Evolutionary conservation across 2,797 vertebrate species (phyloP).

Genomic region (Jordanella pulchra): DNA sequence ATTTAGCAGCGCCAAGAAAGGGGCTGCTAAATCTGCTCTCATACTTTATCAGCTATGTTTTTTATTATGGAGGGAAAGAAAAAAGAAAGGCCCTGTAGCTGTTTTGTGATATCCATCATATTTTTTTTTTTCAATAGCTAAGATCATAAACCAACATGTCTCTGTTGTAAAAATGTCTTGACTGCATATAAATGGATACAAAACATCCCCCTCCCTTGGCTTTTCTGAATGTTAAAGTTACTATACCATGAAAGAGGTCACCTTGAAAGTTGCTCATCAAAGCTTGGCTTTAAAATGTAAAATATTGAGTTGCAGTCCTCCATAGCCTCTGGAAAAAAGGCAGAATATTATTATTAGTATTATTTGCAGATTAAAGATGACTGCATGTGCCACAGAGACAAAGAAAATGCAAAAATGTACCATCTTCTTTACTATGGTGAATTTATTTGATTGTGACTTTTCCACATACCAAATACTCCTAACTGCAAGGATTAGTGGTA

Average conservation of each 20-base stretch:
- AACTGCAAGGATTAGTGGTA: too few relatives aligned
- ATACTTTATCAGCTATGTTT: conserved; percentile 13
- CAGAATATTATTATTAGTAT: too few relatives aligned
- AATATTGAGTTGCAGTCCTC: conserved; percentile 48
- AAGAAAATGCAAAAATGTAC: not conserved
- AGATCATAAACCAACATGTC: conserved; percentile 8
- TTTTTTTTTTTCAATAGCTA: conserved; percentile 13
- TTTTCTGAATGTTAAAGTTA: conserved; percentile 28
- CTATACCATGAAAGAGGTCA: conserved; percentile 46
- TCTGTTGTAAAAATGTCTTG: conserved; percentile 5
- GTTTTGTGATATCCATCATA: conserved; percentile 27
- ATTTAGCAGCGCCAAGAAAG: conserved; percentile 10
- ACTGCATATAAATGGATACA: not conserved
- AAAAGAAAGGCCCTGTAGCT: conserved; percentile 19
- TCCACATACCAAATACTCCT: too few relatives aligned
- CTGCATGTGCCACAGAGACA: conserved; percentile 37
- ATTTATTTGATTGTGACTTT: too few relatives aligned
- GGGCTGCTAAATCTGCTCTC: not conserved
- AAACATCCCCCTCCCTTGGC: conserved; percentile 19
- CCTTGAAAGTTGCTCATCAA: conserved; percentile 52
- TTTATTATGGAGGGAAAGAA: conserved; percentile 32
- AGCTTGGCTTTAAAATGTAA: conserved; percentile 51
- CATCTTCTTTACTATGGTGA: not conserved
- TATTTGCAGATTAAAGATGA: conserved; percentile 45
- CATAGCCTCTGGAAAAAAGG: conserved; percentile 51